Base-by-base conservation (phyloP, 2,888 invertebrate species). In the Protophormia terraenovae region DNA sequence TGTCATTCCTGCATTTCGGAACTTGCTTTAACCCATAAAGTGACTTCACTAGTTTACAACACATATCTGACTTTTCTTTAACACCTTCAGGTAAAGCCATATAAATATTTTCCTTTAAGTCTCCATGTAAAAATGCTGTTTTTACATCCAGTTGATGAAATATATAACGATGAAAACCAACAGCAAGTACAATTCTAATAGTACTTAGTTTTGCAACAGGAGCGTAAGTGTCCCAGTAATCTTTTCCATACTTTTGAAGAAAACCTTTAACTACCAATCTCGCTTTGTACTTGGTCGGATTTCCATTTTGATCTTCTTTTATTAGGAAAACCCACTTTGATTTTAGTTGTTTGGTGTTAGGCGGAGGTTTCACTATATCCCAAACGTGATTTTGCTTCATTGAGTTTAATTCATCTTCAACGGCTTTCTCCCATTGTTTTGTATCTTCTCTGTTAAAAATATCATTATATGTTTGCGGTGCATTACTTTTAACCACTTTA, bases 81-180 rank as follows among this genome's bases (percentile, higher is more conserved):
- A 64, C 35, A 10, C 78, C 78, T 24, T 71, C 62, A 7, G 71
- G 71, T 10, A 38, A 0, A 4, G 14, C 29, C 60, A 53, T 38
- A 19, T 58, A 47, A 32, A 73, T 73, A 7, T 27, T 64, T 16
- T 73, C 58, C 12, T 81, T 67, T n/a, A 81, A 58, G 3, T 64
- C 27, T 12, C 69, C 62, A 47, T 75, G 50, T n/a, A 81, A 27
- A 38, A 81, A 75, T 55, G 82, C 50, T 1, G 69, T 81, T 45
- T 81, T 66, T 12, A 81, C 35, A 67, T 79, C 79, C 6, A 66
- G 38, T 27, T 69, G 14, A 8, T 45, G n/a, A 22, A 16, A 78
- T 60, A n/a, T n/a, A n/a, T n/a, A n/a, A n/a, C n/a, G n/a, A n/a
- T n/a, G n/a, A n/a, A n/a, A n/a, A n/a, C n/a, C n/a, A n/a, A n/a